phyloP scores from a whole-genome alignment of 1,140 invertebrate species.

The Camponotus pennsylvanicus region DNA sequence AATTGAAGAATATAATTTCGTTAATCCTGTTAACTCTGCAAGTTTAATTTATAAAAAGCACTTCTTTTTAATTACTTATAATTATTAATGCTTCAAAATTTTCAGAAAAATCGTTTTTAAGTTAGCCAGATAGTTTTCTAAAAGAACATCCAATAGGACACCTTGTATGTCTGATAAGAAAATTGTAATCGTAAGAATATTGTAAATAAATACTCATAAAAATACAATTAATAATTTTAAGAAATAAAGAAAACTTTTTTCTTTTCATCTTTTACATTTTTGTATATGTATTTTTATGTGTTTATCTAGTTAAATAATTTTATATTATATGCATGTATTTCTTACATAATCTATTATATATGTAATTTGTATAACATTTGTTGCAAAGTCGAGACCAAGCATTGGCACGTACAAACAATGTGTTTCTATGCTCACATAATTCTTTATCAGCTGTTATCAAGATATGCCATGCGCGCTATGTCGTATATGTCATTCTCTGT shows the following conservation, averaged over 20 bases:
- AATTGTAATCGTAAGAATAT: too few relatives aligned
- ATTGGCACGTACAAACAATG: background rate
- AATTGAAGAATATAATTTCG: too few relatives aligned
- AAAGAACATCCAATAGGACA: too few relatives aligned
- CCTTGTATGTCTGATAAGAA: too few relatives aligned
- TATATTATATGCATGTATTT: background rate
- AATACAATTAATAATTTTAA: constrained; percentile 1
- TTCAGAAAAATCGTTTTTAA: too few relatives aligned
- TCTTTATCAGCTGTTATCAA: constrained; percentile 28
- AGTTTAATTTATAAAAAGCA: too few relatives aligned
- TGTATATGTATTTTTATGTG: background rate
- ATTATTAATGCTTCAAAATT: too few relatives aligned
- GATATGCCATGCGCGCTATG: constrained; percentile 9
- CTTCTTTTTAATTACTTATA: too few relatives aligned
- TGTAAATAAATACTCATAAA: too few relatives aligned
- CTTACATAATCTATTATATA: background rate
- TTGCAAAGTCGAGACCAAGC: background rate
- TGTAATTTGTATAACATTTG: background rate
- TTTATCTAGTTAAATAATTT: background rate
- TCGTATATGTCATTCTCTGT: background rate
- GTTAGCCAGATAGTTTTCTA: too few relatives aligned
- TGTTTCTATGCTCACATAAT: background rate
- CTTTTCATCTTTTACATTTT: background rate
- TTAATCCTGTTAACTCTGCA: too few relatives aligned
- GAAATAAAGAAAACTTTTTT: background rate